Evolutionary conservation across 1,140 invertebrate species (phyloP).

Genomic region (Sweltsa coloradensis): DNA sequence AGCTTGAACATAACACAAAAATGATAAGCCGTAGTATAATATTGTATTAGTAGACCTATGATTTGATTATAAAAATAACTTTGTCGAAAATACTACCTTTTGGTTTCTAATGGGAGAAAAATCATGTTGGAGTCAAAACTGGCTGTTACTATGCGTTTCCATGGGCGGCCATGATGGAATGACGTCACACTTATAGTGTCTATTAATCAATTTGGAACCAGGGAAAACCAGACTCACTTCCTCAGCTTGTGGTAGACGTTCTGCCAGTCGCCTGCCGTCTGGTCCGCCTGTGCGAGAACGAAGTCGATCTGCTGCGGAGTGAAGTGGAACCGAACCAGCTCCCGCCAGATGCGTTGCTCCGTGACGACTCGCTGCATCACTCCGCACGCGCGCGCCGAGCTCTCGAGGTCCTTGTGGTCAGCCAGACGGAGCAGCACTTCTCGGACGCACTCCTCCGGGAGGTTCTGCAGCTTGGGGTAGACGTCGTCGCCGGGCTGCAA

Average conservation of each 20-base stretch:
- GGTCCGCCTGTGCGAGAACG: conserved; percentile 36
- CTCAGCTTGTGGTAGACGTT: conserved; percentile 57
- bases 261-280: conserved; percentile 45
- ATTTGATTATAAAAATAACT: no score
- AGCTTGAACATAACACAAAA: no score
- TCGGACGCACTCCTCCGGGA: conserved; percentile 87
- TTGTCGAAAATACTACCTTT: no score
- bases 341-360: conserved; percentile 84
- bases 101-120: no score
- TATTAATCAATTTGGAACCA: no score
- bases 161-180: no score
- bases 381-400: conserved; percentile 51
- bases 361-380: conserved; percentile 67
- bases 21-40: no score
- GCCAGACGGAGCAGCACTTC: conserved; percentile 80
- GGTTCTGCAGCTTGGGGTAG: conserved; percentile 69
- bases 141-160: no score
- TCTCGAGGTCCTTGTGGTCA: conserved; percentile 83
- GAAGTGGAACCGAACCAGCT: conserved; percentile 88
- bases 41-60: no score
- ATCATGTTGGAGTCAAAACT: no score
- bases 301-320: conserved; percentile 67
- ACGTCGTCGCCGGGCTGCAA: conserved; percentile 69
- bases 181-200: no score
- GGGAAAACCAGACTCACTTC: conserved; percentile 43